Conservation (phyloP, 2,888 invertebrate species). For the Choreutis nemorana region DNA sequence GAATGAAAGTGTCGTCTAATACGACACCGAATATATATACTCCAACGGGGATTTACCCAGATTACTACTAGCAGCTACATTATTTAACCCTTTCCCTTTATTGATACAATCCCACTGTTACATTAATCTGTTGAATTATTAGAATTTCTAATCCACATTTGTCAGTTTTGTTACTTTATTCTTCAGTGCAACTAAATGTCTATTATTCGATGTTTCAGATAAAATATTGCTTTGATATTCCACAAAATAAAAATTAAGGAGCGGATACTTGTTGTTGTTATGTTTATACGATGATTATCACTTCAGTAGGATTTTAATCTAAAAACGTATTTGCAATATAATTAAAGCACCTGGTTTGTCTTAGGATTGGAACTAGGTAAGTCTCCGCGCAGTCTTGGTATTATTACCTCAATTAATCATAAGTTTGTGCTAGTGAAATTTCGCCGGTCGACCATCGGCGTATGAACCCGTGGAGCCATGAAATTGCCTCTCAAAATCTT, state of each 20-base stretch:
- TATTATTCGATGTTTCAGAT: too few species aligned
- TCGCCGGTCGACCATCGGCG: conserved; percentile 52
- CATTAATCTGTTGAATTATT: too few species aligned
- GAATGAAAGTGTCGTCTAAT: conserved; percentile 27
- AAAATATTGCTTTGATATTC: too few species aligned
- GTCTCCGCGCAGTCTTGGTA: conserved; percentile 31
- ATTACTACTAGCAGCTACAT: conserved; percentile 26
- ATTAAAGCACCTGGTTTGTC: not conserved
- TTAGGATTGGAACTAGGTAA: too few species aligned
- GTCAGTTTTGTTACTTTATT: too few species aligned
- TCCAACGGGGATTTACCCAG: conserved; percentile 27
- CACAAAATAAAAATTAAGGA: not conserved
- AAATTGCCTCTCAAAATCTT: conserved; percentile 58
- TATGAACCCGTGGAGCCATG: conserved; percentile 57
- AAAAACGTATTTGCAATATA: not conserved
- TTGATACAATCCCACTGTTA: too few species aligned
- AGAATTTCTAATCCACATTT: too few species aligned
- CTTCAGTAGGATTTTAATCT: not conserved
- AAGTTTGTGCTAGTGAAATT: conserved; percentile 63
- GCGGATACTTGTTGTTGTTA: not conserved
- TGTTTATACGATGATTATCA: not conserved
- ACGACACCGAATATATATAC: conserved; percentile 23
- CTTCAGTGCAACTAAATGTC: too few species aligned
- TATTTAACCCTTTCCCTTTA: conserved; percentile 21
- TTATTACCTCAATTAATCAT: conserved; percentile 64